Conservation (phyloP, 1,140 invertebrate species). For the Drosophila ficusphila region DNA sequence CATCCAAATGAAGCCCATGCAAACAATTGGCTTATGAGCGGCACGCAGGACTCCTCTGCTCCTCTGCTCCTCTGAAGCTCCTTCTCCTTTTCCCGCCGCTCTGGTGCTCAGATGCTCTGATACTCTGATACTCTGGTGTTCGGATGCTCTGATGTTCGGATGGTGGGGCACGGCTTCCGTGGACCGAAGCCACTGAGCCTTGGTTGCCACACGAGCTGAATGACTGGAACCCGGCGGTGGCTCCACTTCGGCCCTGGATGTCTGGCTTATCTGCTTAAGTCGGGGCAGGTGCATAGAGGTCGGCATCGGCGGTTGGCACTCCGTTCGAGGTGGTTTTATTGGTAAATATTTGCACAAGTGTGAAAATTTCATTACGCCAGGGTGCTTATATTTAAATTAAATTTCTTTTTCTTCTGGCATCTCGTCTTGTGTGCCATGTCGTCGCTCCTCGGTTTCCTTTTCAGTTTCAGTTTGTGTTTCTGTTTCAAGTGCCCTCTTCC, state of each 20-base stretch:
- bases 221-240: conserved; percentile 19
- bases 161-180: conserved; percentile 17
- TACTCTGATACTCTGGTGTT: too few species aligned
- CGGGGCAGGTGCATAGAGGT: conserved; percentile 59
- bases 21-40: conserved; percentile 81
- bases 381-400: conserved; percentile 84
- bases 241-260: conserved; percentile 39
- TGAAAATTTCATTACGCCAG: conserved; percentile 83
- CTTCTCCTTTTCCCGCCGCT: too few species aligned
- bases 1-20: conserved; percentile 79
- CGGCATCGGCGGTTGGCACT: conserved; percentile 16
- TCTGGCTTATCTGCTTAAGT: conserved; percentile 78
- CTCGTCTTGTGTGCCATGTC: conserved; percentile 22
- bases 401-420: conserved; percentile 67
- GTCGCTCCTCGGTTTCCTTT: conserved; percentile 2
- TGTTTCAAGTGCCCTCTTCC: conserved; percentile 68
- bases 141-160: conserved; percentile 7
- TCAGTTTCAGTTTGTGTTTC: conserved; percentile 27
- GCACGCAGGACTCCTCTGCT: conserved; percentile 55
- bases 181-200: conserved; percentile 16
- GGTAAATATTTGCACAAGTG: conserved; percentile 84
- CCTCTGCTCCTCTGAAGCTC: conserved; percentile 9
- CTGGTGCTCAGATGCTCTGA: too few species aligned
- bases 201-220: conserved; percentile 23
- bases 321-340: conserved; percentile 64